A percentile compares a stretch with the other conserved stretches of the same genome.
phyloP scores from a whole-genome alignment of 2,797 vertebrate genomes.

The Perodicticus potto region DNA sequence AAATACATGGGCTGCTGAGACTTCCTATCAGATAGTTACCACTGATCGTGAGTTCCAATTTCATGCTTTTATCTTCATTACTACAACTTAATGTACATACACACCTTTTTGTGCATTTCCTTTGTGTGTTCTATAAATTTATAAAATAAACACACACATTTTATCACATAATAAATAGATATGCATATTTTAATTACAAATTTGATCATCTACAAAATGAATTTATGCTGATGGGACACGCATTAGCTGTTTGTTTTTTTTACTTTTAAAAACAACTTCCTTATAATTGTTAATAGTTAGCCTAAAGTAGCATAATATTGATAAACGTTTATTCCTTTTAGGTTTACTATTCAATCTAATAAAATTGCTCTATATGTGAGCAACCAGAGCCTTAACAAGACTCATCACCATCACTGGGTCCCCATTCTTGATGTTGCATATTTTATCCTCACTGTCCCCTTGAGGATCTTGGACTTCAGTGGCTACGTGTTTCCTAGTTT shows the following conservation, averaged over 20 bases:
- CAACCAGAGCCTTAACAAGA: neutral
- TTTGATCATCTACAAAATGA: neutral
- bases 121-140: neutral
- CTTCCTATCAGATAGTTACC: neutral
- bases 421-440: neutral
- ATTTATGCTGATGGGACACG: neutral
- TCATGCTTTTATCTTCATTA: slow-evolving; percentile 16
- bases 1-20: neutral
- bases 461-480: neutral
- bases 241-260: neutral
- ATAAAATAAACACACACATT: neutral
- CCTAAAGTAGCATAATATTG: neutral
- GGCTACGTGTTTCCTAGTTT: neutral
- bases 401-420: neutral
- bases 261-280: neutral
- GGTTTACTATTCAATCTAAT: neutral
- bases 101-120: neutral
- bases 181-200: neutral
- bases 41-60: slow-evolving; percentile 1
- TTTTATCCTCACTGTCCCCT: neutral
- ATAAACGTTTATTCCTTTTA: neutral
- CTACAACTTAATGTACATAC: neutral
- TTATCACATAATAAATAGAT: neutral
- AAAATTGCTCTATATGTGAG: neutral
- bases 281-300: slow-evolving; percentile 4